Evolutionary conservation across 92 coral and sea anemone genomes (phyloP), one percentile per base, ranked within the genome.

Genomic region (Isaurus tuberculatus): DNA sequence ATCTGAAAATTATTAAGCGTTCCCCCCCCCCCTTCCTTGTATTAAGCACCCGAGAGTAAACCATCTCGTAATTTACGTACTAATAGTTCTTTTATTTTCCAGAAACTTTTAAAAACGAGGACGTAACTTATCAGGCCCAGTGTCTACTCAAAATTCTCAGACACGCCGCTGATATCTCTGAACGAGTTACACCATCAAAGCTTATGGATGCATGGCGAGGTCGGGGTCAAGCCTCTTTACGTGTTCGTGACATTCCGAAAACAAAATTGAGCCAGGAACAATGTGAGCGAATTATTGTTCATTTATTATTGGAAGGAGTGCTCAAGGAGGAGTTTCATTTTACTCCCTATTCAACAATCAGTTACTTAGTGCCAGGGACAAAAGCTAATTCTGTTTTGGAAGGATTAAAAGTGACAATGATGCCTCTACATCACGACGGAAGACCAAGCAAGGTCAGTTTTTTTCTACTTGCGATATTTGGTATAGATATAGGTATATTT

Each of bases 131-230:
- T 30, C 81, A 94, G 73, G 89, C 98, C 2, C 82, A 29, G n/a
- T 75, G 82, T 70, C 53, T 96, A 49, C 63, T 96, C 30, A 79
- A 69, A 85, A 96, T 96, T 58, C 91, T 96, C 11, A 80, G 81
- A 14, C 97, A 94, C 82, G 99, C 98, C 2, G 84, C 86, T 10
- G 70, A 89, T 16, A 84, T 88, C 8, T 78, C 93, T 1, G 99
- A 94, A 80, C 90, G 99, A 43, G 94, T 96, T 20, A 96, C 99
- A 1, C 91, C 97, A 27, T 86, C 77, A 58, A 96, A 96, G 79
- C 94, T 96, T 11, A 83, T 92, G 13, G 99, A 94, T 17, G 99
- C 99, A 2, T 96, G 99, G 99, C 79, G 86, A 30, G 98, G 98
- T 14, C 88, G 88, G 30, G 99, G 99, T 23, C 92, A 90, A 57